These are phyloP conservation scores for Brachyhypopomus occidentalis DNA, from an alignment of 2,113 vertebrate species.

Conservation along the genomic window DNA sequence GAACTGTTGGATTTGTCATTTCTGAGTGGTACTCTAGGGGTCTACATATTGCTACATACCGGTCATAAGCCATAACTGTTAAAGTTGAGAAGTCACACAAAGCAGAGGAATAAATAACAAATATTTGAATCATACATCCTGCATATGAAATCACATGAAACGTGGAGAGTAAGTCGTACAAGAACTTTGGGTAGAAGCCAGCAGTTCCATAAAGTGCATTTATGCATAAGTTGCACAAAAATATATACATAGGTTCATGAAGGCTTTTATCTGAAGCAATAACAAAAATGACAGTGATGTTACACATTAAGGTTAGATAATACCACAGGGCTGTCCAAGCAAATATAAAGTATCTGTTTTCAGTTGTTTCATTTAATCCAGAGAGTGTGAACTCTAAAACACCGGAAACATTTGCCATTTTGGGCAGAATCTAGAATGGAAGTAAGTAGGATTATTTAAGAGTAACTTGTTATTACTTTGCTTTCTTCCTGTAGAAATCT, in stretches of 20 bases:
- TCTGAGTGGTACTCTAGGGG: slow-evolving; percentile 48
- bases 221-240: slow-evolving; percentile 65
- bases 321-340: slow-evolving; percentile 36
- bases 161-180: slow-evolving; percentile 44
- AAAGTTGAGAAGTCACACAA: slow-evolving; percentile 54
- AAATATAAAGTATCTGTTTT: slow-evolving; percentile 42
- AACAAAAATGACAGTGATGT: slow-evolving; percentile 34
- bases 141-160: slow-evolving; percentile 47
- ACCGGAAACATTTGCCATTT: slow-evolving; percentile 41
- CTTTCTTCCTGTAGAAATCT: neutral
- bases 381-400: slow-evolving; percentile 44
- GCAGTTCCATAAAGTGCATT: slow-evolving; percentile 64
- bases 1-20: slow-evolving; percentile 46
- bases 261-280: slow-evolving; percentile 35
- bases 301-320: slow-evolving; percentile 38
- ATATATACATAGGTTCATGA: slow-evolving; percentile 61
- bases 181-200: slow-evolving; percentile 53
- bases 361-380: slow-evolving; percentile 49
- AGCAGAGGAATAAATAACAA: slow-evolving; percentile 50
- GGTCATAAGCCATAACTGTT: slow-evolving; percentile 55
- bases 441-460: neutral
- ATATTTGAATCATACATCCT: slow-evolving; percentile 46
- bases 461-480: neutral
- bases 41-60: slow-evolving; percentile 51
- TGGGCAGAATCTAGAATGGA: slow-evolving; percentile 5